These are phyloP conservation scores for Hydropsyche tenuis DNA, from an alignment of 1,140 invertebrate genomes.

Conservation along the genomic window DNA sequence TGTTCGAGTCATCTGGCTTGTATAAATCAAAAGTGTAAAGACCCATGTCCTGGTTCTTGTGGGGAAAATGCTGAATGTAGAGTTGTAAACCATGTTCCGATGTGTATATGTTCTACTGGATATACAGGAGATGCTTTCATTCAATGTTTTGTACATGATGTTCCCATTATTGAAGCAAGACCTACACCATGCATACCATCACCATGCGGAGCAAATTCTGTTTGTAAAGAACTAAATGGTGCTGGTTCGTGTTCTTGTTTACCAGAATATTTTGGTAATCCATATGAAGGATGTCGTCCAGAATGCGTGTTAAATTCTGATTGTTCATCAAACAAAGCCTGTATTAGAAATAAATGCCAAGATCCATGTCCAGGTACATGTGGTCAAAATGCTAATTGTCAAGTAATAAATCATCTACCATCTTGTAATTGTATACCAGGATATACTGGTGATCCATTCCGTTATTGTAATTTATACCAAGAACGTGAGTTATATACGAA, in stretches of 20 bases:
- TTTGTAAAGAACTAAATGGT: constrained; percentile 69
- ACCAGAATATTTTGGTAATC: constrained; percentile 72
- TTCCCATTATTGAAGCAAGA: constrained; percentile 53
- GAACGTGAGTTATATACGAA: constrained; percentile 58
- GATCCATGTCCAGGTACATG: constrained; percentile 72
- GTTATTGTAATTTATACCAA: constrained; percentile 67
- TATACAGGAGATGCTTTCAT: constrained; percentile 69
- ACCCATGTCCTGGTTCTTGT: constrained; percentile 78
- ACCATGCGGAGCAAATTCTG: constrained; percentile 75
- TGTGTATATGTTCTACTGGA: constrained; percentile 68
- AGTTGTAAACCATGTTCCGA: constrained; percentile 71
- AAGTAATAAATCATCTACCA: constrained; percentile 70
- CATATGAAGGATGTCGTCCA: constrained; percentile 75
- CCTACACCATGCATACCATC: constrained; percentile 69
- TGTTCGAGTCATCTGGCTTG: constrained; percentile 75
- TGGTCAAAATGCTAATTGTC: constrained; percentile 68
- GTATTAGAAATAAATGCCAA: constrained; percentile 66
- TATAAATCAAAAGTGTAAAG: constrained; percentile 73
- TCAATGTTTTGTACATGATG: constrained; percentile 60
- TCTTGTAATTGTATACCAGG: constrained; percentile 72
- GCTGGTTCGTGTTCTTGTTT: constrained; percentile 70
- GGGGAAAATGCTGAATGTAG: constrained; percentile 72
- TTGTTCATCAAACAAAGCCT: constrained; percentile 69
- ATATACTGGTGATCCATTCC: constrained; percentile 77
- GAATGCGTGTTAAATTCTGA: constrained; percentile 75